Conservation (phyloP, 2,888 invertebrate species). For the Boloria euphrosyne region DNA sequence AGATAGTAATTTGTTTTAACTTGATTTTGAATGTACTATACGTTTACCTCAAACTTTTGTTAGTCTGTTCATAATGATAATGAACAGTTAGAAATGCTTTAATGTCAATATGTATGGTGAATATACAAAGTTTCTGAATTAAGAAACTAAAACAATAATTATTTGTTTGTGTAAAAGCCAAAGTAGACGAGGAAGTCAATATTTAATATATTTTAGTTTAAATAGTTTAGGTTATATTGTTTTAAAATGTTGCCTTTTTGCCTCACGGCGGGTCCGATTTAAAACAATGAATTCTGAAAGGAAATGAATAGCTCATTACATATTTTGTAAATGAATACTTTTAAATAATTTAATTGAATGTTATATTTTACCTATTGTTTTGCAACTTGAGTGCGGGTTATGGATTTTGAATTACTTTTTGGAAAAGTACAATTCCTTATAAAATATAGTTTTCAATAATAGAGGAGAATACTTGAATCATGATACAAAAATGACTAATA, state of each 20-base stretch:
- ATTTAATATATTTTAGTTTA: not conserved
- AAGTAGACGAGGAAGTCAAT: not conserved
- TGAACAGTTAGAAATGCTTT: no score
- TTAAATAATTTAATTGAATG: not conserved
- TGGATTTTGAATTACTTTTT: not conserved
- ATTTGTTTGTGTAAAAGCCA: no score
- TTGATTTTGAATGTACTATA: no score
- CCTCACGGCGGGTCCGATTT: conserved; percentile 20
- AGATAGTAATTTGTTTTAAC: not conserved
- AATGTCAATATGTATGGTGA: no score
- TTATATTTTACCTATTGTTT: not conserved
- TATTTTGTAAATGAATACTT: not conserved
- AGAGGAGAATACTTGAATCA: no score
- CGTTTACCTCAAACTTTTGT: no score
- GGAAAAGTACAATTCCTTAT: not conserved
- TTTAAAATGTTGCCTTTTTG: conserved; percentile 1
- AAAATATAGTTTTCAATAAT: no score
- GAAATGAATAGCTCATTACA: not conserved
- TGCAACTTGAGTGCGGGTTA: not conserved
- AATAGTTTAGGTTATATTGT: not conserved
- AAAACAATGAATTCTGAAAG: not conserved
- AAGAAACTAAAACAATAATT: no score
- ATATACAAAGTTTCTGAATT: no score
- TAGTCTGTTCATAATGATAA: no score
- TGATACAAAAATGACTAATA: not conserved